These are phyloP conservation scores for Tinea trinotella DNA, from an alignment of 2,888 invertebrate species.

Conservation along the genomic window DNA sequence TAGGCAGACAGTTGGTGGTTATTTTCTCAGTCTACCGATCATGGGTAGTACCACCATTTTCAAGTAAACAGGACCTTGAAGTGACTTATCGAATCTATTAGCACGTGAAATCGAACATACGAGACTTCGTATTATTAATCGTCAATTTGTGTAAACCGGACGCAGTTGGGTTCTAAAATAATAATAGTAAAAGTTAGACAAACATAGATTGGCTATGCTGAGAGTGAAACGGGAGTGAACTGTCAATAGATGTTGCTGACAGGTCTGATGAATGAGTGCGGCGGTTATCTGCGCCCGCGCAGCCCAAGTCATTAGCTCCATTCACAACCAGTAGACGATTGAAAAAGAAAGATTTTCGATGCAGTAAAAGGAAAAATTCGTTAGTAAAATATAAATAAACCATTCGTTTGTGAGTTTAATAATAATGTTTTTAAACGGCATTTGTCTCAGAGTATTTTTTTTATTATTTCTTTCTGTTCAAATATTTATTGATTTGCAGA, in stretches of 20 bases:
- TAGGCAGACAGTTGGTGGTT: no score
- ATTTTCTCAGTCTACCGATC: no score
- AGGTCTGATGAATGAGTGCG: constrained; percentile 62
- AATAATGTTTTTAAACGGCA: no score
- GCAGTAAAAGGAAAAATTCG: constrained; percentile 27
- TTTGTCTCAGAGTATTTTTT: not conserved
- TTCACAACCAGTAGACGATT: constrained; percentile 21
- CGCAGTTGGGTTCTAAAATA: not conserved
- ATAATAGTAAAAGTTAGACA: constrained; percentile 1
- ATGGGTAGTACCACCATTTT: no score
- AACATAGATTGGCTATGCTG: constrained; percentile 3
- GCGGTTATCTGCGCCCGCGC: constrained; percentile 32
- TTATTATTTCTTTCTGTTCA: no score
- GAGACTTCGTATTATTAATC: no score
- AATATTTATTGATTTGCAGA: no score
- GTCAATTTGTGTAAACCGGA: not conserved
- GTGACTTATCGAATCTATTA: no score
- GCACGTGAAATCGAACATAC: no score
- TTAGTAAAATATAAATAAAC: no score
- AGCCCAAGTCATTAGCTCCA: constrained; percentile 52
- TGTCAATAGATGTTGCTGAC: constrained; percentile 69
- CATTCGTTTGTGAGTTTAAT: no score
- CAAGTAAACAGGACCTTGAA: no score
- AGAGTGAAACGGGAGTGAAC: constrained; percentile 40
- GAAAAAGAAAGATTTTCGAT: constrained; percentile 38